Base-by-base conservation (phyloP, 1,140 invertebrate genomes). In the Hypsibius dujardini region DNA sequence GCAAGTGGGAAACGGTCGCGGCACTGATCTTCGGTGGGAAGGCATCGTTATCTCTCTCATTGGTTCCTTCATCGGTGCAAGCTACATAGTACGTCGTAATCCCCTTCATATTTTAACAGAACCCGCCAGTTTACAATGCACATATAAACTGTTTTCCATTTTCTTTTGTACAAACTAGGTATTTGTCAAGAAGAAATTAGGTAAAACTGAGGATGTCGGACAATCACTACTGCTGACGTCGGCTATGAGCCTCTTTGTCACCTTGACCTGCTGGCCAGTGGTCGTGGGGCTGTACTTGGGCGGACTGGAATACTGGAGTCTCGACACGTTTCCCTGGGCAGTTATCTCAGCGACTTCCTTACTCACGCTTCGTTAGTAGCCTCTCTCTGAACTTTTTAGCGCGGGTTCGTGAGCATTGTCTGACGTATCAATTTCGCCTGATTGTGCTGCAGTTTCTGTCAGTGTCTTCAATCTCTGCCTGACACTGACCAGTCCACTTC, bases 391-490 rank as follows among this genome's bases (percentile, higher is more conserved):
- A 56, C 7, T 56, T 56, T 56, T n/a, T n/a, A n/a, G n/a, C n/a
- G n/a, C n/a, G n/a, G n/a, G n/a, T n/a, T n/a, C n/a, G n/a, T n/a
- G 7, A 56, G 50, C n/a, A 56, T n/a, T n/a, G 50, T 56, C 7
- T 56, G n/a, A n/a, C n/a, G n/a, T n/a, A n/a, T n/a, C n/a, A n/a
- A n/a, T n/a, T n/a, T n/a, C n/a, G n/a, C n/a, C n/a, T n/a, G n/a
- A n/a, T n/a, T 56, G 7, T 42, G 3, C 3, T 67, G 42, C 62
- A 67, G 62, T 67, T 12, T 7, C 62, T 42, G 3, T 42, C 45
- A 14, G 12, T 42, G 45, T 67, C 7, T 67, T 67, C 62, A 67
- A 67, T 67, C 62, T 67, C 7, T 67, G 62, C 45, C 42, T 67
- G 7, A 42, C 62, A 42, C 45, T 67, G 62, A 67, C 62, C 7